phyloP scores from a whole-genome alignment of 2,888 invertebrate genomes.

The Ferdinandea cuprea region DNA sequence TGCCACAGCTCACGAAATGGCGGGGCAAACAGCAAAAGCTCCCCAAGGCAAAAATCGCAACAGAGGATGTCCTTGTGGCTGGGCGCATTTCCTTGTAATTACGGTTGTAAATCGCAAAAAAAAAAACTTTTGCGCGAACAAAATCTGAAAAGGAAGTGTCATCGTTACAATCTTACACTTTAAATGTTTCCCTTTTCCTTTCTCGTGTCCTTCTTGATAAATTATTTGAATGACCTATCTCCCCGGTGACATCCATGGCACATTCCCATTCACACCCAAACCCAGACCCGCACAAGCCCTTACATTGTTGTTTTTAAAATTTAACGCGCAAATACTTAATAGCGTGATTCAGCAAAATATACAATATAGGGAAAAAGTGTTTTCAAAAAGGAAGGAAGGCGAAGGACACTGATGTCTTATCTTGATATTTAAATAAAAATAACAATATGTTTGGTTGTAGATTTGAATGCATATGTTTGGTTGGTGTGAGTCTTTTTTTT shows the following conservation, averaged over 20 bases:
- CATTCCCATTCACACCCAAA: not conserved
- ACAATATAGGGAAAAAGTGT: constrained; percentile 4
- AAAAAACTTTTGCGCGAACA: constrained; percentile 37
- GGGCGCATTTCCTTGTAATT: constrained; percentile 39
- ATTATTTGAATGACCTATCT: constrained; percentile 52
- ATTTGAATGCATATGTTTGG: not conserved
- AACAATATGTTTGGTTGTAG: constrained; percentile 10
- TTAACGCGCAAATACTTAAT: constrained; percentile 37
- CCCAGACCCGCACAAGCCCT: constrained; percentile 5
- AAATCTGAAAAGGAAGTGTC: constrained; percentile 34
- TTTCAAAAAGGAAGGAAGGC: constrained; percentile 17
- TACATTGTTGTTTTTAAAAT: constrained; percentile 27
- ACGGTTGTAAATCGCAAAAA: constrained; percentile 32
- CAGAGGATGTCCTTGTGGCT: constrained; percentile 2
- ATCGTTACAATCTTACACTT: constrained; percentile 31
- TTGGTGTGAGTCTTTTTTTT: constrained; percentile 4
- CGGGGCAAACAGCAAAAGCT: not conserved
- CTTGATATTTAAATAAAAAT: constrained; percentile 66
- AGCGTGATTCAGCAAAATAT: constrained; percentile 52
- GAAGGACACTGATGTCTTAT: constrained; percentile 46
- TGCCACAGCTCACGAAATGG: not conserved
- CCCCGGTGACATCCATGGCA: not conserved
- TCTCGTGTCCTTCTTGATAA: constrained; percentile 43
- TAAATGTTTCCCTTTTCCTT: constrained; percentile 22
- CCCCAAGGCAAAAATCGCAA: not conserved